Percentiles rank a stretch among this genome's conserved stretches.
Evolutionary conservation across 2,888 invertebrate genomes (phyloP).

Genomic region (Rhimphoctona megacephalus): DNA sequence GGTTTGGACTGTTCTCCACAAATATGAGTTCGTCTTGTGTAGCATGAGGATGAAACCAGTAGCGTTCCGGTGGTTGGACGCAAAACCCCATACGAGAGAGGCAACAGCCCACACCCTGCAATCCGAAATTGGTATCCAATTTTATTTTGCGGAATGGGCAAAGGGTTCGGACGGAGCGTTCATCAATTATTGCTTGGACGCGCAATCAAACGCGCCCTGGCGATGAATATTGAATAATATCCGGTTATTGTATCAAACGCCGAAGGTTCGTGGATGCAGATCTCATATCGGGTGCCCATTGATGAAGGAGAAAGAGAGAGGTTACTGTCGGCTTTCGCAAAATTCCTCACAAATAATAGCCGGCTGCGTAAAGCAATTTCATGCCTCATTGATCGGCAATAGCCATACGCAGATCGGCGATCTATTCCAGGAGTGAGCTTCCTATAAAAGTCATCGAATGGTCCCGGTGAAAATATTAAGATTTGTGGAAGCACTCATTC

Average conservation of each 20-base stretch:
- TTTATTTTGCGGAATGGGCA: conserved; percentile 50
- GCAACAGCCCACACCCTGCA: conserved; percentile 15
- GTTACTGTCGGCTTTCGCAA: conserved; percentile 56
- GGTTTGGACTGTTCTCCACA: conserved; percentile 16
- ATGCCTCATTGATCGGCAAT: conserved; percentile 77
- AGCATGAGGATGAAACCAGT: conserved; percentile 18
- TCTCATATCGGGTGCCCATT: conserved; percentile 40
- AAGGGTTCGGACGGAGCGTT: conserved; percentile 60
- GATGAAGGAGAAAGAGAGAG: conserved; percentile 18
- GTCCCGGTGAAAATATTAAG: conserved; percentile 4
- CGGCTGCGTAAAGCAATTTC: conserved; percentile 80
- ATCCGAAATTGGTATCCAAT: conserved; percentile 53
- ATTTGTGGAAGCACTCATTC: conserved; percentile 15
- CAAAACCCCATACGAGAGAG: conserved; percentile 38
- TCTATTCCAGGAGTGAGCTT: conserved; percentile 1
- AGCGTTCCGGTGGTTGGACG: conserved; percentile 48
- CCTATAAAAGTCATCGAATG: conserved; percentile 3
- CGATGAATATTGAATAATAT: conserved; percentile 79
- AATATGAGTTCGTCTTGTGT: conserved; percentile 35
- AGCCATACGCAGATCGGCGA: conserved; percentile 11
- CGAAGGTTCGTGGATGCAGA: conserved; percentile 54
- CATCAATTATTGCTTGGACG: conserved; percentile 69
- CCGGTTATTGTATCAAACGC: conserved; percentile 76
- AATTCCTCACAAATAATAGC: conserved; percentile 79
- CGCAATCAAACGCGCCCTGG: conserved; percentile 70